Conservation (phyloP, 2,888 invertebrate genomes). For the Cephalotes varians region DNA sequence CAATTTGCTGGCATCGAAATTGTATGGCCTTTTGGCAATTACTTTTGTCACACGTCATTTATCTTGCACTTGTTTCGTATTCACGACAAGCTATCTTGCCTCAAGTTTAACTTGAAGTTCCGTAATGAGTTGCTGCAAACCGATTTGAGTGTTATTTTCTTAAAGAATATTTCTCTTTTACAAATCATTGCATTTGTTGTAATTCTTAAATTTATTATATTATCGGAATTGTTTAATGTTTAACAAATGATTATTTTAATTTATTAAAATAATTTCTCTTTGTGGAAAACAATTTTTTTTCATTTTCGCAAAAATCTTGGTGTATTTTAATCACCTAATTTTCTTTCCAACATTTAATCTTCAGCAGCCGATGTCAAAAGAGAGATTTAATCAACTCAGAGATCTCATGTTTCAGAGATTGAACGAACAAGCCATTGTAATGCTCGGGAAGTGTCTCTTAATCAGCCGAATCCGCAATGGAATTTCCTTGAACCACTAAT, state of each 20-base stretch:
- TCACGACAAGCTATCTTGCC: not conserved
- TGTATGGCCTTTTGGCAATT: not conserved
- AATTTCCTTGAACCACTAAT: slow-evolving; percentile 38
- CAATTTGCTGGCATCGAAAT: slow-evolving; percentile 10
- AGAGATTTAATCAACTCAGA: slow-evolving; percentile 4
- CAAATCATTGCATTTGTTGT: not conserved
- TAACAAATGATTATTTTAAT: not conserved
- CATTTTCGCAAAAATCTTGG: not conserved
- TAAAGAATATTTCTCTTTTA: not conserved
- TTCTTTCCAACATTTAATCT: not conserved
- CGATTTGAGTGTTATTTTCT: not conserved
- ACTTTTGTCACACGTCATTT: not conserved
- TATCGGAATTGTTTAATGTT: not conserved
- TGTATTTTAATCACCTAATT: not conserved
- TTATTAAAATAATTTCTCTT: not conserved
- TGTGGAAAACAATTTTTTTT: not conserved
- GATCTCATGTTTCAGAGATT: slow-evolving; percentile 4
- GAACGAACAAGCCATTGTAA: not conserved
- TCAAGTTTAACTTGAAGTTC: slow-evolving; percentile 3
- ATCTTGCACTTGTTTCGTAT: not conserved
- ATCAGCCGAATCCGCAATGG: slow-evolving; percentile 24
- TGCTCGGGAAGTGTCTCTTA: slow-evolving; percentile 8
- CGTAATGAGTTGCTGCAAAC: not conserved
- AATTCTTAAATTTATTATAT: not conserved
- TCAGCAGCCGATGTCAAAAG: not conserved